phyloP scores from a whole-genome alignment of 2,113 vertebrate genomes.

The Oncorhynchus nerka region DNA sequence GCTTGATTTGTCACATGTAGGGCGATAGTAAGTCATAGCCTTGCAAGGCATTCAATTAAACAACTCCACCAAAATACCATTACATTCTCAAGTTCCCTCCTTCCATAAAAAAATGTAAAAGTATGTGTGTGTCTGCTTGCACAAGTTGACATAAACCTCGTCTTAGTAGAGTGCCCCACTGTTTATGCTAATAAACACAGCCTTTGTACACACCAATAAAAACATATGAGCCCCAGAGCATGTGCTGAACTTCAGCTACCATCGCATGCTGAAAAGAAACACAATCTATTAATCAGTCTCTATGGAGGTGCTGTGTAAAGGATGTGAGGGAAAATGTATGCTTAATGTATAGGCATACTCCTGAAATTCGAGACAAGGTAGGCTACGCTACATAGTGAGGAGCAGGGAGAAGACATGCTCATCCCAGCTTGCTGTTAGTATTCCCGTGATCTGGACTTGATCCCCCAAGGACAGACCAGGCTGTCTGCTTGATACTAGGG shows the following conservation, averaged over 20 bases:
- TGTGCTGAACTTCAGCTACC: constrained; percentile 14
- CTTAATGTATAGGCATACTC: too few species aligned
- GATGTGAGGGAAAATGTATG: too few species aligned
- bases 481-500: constrained; percentile 4
- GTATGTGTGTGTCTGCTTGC: background rate
- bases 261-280: background rate
- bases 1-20: constrained; percentile 31
- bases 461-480: background rate
- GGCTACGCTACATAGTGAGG: too few species aligned
- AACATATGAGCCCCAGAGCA: background rate
- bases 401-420: background rate
- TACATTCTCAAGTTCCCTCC: constrained; percentile 7
- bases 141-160: background rate
- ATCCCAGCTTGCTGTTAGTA: background rate
- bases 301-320: background rate
- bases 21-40: constrained; percentile 2
- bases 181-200: background rate
- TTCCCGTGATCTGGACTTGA: background rate
- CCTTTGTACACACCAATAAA: background rate
- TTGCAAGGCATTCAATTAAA: constrained; percentile 6
- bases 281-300: too few species aligned
- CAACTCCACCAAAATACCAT: constrained; percentile 12
- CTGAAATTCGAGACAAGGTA: too few species aligned
- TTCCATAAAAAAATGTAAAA: background rate
- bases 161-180: background rate